These are phyloP conservation scores for Oedothorax gibbosus DNA, from an alignment of 1,140 invertebrate genomes.

Conservation along the genomic window DNA sequence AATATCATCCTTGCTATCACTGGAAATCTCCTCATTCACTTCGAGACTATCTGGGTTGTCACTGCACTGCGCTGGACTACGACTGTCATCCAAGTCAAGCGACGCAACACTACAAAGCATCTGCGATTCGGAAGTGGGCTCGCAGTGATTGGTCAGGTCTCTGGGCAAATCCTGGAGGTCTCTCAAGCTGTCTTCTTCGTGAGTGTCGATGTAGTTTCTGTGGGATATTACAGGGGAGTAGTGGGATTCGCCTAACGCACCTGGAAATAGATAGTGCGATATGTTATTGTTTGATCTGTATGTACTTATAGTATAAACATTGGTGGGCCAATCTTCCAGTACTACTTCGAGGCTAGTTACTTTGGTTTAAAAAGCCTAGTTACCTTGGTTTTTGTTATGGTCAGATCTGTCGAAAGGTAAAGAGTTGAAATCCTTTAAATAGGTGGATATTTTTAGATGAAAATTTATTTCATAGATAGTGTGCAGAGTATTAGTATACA, in stretches of 20 bases:
- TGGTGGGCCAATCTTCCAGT: no score
- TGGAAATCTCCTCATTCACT: conserved; percentile 54
- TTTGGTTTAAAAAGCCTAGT: no score
- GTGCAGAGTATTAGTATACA: no score
- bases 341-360: no score
- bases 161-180: conserved; percentile 54
- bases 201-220: conserved; percentile 35
- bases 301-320: no score
- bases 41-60: conserved; percentile 57
- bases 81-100: conserved; percentile 40
- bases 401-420: no score
- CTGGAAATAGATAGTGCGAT: not conserved
- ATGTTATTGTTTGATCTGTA: no score
- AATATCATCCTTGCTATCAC: conserved; percentile 52
- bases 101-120: conserved; percentile 28
- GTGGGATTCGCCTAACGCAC: conserved; percentile 11
- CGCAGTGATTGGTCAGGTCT: conserved; percentile 16
- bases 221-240: conserved; percentile 8
- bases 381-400: no score
- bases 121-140: conserved; percentile 24
- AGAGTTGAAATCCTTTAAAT: no score
- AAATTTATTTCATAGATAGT: no score
- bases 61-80: conserved; percentile 54
- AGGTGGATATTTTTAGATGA: no score
- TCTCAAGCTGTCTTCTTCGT: conserved; percentile 53